These are phyloP conservation scores for Lithophane ornitopus DNA, from an alignment of 2,888 invertebrate genomes.

Conservation along the genomic window DNA sequence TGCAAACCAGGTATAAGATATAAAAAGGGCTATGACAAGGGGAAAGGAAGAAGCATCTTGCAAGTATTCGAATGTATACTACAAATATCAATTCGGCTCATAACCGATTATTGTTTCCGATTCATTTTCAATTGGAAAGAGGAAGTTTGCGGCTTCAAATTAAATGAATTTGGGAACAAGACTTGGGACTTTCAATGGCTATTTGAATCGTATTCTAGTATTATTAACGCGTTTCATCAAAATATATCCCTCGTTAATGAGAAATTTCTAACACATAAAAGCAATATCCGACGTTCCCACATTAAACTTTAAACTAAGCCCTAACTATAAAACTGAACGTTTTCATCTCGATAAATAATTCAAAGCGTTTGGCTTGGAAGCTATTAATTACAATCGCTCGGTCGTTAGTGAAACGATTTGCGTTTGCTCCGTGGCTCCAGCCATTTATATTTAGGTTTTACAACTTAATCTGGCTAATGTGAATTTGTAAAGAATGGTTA, in stretches of 20 bases:
- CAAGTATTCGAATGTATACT: not conserved
- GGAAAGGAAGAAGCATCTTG: not conserved
- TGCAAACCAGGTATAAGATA: not conserved
- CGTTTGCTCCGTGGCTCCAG: constrained; percentile 29
- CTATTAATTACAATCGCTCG: constrained; percentile 59
- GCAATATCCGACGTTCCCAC: constrained; percentile 27
- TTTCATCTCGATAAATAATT: constrained; percentile 64
- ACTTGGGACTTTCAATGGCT: not conserved
- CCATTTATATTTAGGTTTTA: constrained; percentile 54
- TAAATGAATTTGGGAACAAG: not conserved
- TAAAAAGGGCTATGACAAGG: not conserved
- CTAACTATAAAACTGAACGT: constrained; percentile 45
- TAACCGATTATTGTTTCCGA: constrained; percentile 18
- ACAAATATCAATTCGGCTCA: not conserved
- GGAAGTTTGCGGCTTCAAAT: constrained; percentile 1
- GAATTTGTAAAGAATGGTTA: constrained; percentile 16
- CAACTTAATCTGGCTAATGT: constrained; percentile 58
- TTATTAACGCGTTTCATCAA: constrained; percentile 1
- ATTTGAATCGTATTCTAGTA: not conserved
- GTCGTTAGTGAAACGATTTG: constrained; percentile 58
- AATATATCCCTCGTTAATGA: constrained; percentile 7
- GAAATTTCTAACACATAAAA: constrained; percentile 27
- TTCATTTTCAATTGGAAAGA: constrained; percentile 1
- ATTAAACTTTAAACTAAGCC: constrained; percentile 40
- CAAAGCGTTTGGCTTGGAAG: constrained; percentile 39